These are phyloP conservation scores for Chrysolina haemoptera DNA, from an alignment of 2,888 invertebrate species.

Conservation along the genomic window DNA sequence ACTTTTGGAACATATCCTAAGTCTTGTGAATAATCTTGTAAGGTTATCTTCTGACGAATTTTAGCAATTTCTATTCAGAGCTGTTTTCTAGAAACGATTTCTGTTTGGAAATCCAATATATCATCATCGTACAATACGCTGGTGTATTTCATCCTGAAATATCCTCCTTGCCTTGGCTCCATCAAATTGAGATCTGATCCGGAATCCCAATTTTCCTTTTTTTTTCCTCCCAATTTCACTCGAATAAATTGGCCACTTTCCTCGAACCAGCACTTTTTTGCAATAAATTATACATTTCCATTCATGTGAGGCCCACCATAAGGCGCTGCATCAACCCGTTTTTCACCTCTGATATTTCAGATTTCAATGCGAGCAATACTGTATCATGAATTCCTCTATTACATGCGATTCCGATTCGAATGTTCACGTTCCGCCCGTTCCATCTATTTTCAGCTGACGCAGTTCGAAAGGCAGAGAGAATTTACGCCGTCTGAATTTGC, in stretches of 20 bases:
- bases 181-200: background rate
- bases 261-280: constrained; percentile 29
- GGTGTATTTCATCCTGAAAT: background rate
- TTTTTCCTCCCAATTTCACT: background rate
- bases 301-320: constrained; percentile 25
- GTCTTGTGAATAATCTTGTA: too few species aligned
- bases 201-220: constrained; percentile 7
- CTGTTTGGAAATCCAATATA: background rate
- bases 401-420: constrained; percentile 50
- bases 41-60: too few species aligned
- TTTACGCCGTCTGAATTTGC: constrained; percentile 51
- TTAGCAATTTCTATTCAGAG: too few species aligned
- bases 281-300: constrained; percentile 46
- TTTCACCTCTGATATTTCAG: constrained; percentile 41
- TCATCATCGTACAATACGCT: background rate
- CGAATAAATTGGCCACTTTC: constrained; percentile 20
- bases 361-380: constrained; percentile 43
- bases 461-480: constrained; percentile 47
- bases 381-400: constrained; percentile 46
- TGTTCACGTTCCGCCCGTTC: constrained; percentile 51
- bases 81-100: background rate
- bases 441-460: constrained; percentile 60
- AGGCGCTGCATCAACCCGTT: constrained; percentile 39
- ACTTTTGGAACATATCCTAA: too few species aligned
- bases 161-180: background rate